Base-by-base conservation (phyloP, 1,140 invertebrate genomes). In the Hetaerina americana region DNA sequence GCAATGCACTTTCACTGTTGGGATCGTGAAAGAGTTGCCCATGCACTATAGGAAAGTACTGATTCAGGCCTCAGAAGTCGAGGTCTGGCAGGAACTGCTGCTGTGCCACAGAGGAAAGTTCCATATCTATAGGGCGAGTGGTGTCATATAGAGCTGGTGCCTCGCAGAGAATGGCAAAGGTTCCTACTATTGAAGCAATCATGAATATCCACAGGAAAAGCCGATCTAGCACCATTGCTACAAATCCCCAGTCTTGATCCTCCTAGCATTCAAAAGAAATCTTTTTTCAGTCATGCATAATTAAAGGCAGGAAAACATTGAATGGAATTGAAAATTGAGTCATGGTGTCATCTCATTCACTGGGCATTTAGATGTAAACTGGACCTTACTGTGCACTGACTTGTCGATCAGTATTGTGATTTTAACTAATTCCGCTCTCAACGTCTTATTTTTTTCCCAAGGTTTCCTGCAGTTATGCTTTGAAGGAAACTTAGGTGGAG, bases 241-340 rank as follows among this genome's bases (percentile, higher is more conserved):
- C 96, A 80, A 98, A 99, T 69, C 96, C 96, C 97, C 97, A 99
- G 80, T 99, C 97, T 85, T 96, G 93, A 83, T 96, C 94, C 80
- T 96, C 93, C 94, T 96, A 81, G 73, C 81, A 79, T 57, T 57
- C 40, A 57, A 57, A 57, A 57, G 40, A 57, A 57, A 57, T n/a
- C 22, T 57, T 57, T n/a, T 18, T 57, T 57, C 40, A 57, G 40
- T 57, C n/a, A n/a, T n/a, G n/a, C n/a, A n/a, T n/a, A n/a, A n/a
- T n/a, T n/a, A n/a, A n/a, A n/a, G n/a, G n/a, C n/a, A n/a, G n/a
- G n/a, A n/a, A n/a, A n/a, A n/a, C n/a, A n/a, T n/a, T n/a, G n/a
- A n/a, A n/a, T n/a, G n/a, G n/a, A n/a, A n/a, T n/a, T n/a, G n/a
- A n/a, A n/a, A n/a, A n/a, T n/a, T n/a, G n/a, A n/a, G n/a, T n/a